phyloP scores from a whole-genome alignment of 1,140 invertebrate species.

The Sycophaga agraensis region DNA sequence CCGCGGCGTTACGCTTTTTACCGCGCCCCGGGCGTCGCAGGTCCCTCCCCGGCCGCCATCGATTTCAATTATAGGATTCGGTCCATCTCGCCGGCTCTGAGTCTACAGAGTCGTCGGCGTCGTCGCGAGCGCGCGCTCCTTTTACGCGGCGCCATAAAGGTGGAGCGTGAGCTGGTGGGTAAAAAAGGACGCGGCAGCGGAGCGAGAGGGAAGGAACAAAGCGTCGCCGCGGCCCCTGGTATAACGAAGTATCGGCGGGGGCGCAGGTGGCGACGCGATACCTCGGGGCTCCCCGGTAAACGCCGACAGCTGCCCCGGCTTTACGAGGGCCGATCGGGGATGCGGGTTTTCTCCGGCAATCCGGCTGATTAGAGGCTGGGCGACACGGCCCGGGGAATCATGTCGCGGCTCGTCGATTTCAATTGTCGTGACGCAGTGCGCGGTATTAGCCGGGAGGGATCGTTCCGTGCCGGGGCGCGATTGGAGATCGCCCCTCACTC shows the following conservation, averaged over 20 bases:
- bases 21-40: too few relatives aligned
- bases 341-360: constrained; percentile 4
- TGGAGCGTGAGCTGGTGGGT: not conserved
- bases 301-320: not conserved
- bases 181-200: not conserved
- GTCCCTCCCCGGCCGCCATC: not conserved
- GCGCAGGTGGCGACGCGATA: not conserved
- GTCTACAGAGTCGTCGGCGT: too few relatives aligned
- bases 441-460: not conserved
- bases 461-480: too few relatives aligned
- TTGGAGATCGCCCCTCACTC: too few relatives aligned
- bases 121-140: constrained; percentile 7
- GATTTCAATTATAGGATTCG: constrained; percentile 15
- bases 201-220: not conserved
- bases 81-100: too few relatives aligned
- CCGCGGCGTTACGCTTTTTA: too few relatives aligned
- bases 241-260: constrained; percentile 16
- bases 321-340: not conserved
- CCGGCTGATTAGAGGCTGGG: constrained; percentile 9
- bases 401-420: constrained; percentile 8
- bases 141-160: constrained; percentile 12
- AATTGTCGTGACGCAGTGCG: not conserved
- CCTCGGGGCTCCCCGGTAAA: not conserved
- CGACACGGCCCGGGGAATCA: not conserved
- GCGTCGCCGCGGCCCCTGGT: not conserved